These are phyloP conservation scores for Ellobium chinense DNA, from an alignment of 2,888 invertebrate species.

Conservation along the genomic window DNA sequence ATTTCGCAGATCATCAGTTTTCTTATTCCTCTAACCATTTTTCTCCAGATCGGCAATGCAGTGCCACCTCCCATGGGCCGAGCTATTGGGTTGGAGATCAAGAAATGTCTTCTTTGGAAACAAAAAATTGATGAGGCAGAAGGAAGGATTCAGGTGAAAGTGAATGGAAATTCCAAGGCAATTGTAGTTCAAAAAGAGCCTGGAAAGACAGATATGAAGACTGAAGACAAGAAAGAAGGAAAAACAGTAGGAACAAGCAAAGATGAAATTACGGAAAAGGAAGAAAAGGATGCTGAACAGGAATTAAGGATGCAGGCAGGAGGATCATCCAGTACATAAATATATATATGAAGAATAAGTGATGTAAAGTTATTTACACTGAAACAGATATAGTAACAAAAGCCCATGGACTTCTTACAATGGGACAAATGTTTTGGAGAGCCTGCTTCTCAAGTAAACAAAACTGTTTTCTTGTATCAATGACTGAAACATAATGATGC, in stretches of 20 bases:
- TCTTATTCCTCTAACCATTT: not conserved
- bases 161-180: not conserved
- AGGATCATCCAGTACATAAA: not conserved
- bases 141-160: not conserved
- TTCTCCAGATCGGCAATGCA: slow-evolving; percentile 86
- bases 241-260: not conserved
- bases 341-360: too few species aligned
- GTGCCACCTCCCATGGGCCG: slow-evolving; percentile 90
- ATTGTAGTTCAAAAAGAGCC: too few species aligned
- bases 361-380: too few species aligned
- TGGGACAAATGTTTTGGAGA: too few species aligned
- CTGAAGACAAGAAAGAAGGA: not conserved
- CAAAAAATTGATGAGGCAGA: not conserved
- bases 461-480: too few species aligned
- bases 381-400: too few species aligned
- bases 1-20: too few species aligned
- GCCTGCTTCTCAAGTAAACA: too few species aligned
- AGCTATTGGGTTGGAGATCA: slow-evolving; percentile 87
- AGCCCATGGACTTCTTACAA: too few species aligned
- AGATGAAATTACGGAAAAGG: not conserved
- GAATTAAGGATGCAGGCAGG: not conserved
- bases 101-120: slow-evolving; percentile 70
- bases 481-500: too few species aligned
- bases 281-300: not conserved
- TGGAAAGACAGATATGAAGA: too few species aligned